A percentile compares a stretch with the other conserved stretches of the same genome.
phyloP scores from a whole-genome alignment of 2,113 vertebrate genomes.

The Peucedramus taeniatus region DNA sequence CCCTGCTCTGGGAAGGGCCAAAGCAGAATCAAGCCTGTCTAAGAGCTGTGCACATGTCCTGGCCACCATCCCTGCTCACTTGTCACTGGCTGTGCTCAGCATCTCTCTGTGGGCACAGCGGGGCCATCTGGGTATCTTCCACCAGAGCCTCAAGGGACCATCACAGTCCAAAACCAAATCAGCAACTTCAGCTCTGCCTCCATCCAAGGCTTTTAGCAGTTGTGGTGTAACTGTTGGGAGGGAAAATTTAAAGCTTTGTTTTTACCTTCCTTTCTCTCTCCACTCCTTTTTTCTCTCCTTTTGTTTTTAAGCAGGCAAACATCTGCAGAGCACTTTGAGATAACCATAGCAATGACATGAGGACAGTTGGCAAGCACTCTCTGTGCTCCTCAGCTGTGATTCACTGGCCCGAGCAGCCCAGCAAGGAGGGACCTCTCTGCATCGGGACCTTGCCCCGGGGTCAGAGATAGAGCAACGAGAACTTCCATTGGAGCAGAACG shows the following conservation, averaged over 20 bases:
- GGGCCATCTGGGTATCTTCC: background rate
- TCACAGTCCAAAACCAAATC: background rate
- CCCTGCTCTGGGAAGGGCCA: background rate
- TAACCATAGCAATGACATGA: slow-evolving; percentile 65
- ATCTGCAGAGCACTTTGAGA: slow-evolving; percentile 74
- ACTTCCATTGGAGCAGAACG: slow-evolving; percentile 23
- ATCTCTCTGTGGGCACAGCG: background rate
- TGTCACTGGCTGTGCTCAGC: background rate
- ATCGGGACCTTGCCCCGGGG: slow-evolving; percentile 11
- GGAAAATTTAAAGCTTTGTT: slow-evolving; percentile 24
- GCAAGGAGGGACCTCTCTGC: slow-evolving; percentile 21
- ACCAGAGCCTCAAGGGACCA: background rate
- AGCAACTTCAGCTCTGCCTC: background rate
- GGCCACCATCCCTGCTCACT: background rate
- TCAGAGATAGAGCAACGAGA: slow-evolving; percentile 20
- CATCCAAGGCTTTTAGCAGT: background rate
- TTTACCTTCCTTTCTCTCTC: background rate
- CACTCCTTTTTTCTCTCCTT: background rate
- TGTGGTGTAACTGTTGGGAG: background rate
- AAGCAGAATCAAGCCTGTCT: background rate
- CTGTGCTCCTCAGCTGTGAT: slow-evolving; percentile 62
- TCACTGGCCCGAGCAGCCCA: slow-evolving; percentile 40
- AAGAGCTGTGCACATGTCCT: background rate
- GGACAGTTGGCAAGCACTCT: slow-evolving; percentile 46
- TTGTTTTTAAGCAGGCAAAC: slow-evolving; percentile 53